A percentile compares a stretch with the other conserved stretches of the same genome.
Conservation (phyloP, 2,113 vertebrate genomes). For the Hystrix brachyura region DNA sequence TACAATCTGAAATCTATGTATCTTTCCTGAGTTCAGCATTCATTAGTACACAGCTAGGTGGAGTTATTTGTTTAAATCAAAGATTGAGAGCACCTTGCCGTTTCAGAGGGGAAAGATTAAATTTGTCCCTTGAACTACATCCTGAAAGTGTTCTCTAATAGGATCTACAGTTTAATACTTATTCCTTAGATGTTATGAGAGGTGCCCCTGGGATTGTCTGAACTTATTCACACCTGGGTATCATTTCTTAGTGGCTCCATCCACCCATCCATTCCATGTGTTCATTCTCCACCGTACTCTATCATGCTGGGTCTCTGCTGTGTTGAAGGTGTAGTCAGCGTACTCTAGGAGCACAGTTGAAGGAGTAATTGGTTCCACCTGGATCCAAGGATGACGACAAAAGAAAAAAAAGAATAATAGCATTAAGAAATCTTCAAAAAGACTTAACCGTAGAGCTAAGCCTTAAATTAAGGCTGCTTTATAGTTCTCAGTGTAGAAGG, state of each 20-base stretch:
- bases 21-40: background rate
- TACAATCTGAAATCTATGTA: background rate
- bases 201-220: background rate
- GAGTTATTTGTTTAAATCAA: background rate
- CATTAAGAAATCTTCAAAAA: background rate
- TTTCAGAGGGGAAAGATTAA: slow-evolving; percentile 33
- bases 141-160: background rate
- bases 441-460: background rate
- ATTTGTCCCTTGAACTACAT: background rate
- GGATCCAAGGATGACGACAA: background rate
- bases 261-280: background rate
- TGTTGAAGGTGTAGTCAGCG: background rate
- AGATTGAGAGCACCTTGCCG: background rate
- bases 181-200: background rate
- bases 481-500: background rate
- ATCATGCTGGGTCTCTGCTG: background rate
- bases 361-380: background rate
- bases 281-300: background rate
- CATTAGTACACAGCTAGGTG: background rate
- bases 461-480: background rate
- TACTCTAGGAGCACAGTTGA: background rate
- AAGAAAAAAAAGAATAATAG: background rate
- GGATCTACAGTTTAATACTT: background rate
- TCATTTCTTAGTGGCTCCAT: background rate
- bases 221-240: background rate